These are phyloP conservation scores for Podarcis cretensis DNA, from an alignment of 2,113 vertebrate species.

Conservation along the genomic window DNA sequence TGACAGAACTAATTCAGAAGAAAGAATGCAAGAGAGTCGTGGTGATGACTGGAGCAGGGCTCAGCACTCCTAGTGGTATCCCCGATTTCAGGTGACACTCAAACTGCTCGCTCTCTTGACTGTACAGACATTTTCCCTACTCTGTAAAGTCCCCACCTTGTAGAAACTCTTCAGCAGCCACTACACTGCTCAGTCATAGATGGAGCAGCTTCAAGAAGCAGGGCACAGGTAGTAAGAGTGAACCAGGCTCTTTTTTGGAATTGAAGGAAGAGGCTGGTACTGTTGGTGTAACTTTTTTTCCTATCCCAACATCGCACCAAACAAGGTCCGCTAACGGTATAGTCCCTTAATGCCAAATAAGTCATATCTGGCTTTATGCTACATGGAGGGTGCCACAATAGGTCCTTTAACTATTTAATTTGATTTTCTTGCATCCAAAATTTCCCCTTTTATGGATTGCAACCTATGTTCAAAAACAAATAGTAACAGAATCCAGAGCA, in stretches of 20 bases:
- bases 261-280: background rate
- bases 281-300: background rate
- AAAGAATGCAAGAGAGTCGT: constrained; percentile 78
- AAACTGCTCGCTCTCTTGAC: background rate
- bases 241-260: background rate
- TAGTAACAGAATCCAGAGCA: background rate
- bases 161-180: background rate
- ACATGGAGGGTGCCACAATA: background rate
- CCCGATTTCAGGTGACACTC: constrained; percentile 89
- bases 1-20: constrained; percentile 76
- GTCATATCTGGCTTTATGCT: too few species aligned
- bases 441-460: background rate
- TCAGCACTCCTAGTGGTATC: constrained; percentile 95
- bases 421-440: too few species aligned
- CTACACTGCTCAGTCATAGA: background rate
- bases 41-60: constrained; percentile 93
- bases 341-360: background rate
- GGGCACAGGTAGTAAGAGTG: background rate
- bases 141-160: background rate
- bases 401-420: background rate
- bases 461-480: background rate
- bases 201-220: background rate
- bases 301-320: background rate
- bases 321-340: too few species aligned
- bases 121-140: background rate